phyloP scores from a whole-genome alignment of 2,888 invertebrate species.

The Eugnorisma glareosa region DNA sequence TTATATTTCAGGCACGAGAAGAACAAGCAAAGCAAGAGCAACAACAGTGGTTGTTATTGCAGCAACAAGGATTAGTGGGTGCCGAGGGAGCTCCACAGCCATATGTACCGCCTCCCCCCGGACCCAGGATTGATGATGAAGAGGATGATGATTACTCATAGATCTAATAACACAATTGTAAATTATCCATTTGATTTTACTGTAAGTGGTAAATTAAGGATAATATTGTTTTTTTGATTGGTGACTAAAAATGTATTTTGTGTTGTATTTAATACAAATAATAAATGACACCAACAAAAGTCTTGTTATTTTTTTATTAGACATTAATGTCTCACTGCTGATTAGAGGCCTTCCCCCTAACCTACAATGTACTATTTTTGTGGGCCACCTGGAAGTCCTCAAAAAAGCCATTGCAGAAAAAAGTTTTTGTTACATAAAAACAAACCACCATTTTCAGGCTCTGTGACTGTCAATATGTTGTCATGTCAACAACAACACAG shows the following conservation, averaged over 20 bases:
- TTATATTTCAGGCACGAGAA: slow-evolving; percentile 92
- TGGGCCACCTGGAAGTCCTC: neutral
- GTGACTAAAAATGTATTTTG: slow-evolving; percentile 13
- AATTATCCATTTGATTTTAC: slow-evolving; percentile 17
- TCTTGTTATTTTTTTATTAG: neutral
- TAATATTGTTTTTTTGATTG: slow-evolving; percentile 16
- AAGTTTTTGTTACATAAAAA: slow-evolving; percentile 34
- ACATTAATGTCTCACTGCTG: neutral
- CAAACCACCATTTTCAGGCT: neutral
- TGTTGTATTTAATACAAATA: slow-evolving; percentile 28
- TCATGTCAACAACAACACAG: slow-evolving; percentile 47
- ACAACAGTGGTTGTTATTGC: slow-evolving; percentile 97
- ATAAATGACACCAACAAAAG: slow-evolving; percentile 37
- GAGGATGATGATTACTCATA: slow-evolving; percentile 90
- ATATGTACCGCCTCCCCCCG: slow-evolving; percentile 83
- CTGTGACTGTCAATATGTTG: slow-evolving; percentile 48
- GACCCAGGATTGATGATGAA: slow-evolving; percentile 83
- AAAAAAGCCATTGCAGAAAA: neutral
- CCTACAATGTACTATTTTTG: neutral
- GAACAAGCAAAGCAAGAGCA: slow-evolving; percentile 98
- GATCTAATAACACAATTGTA: slow-evolving; percentile 27
- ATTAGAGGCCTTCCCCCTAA: neutral
- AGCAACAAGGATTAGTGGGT: slow-evolving; percentile 88
- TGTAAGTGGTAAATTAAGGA: slow-evolving; percentile 20
- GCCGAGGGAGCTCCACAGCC: slow-evolving; percentile 82